These are phyloP conservation scores for Lampris incognitus DNA, from an alignment of 2,113 vertebrate species.

Conservation along the genomic window DNA sequence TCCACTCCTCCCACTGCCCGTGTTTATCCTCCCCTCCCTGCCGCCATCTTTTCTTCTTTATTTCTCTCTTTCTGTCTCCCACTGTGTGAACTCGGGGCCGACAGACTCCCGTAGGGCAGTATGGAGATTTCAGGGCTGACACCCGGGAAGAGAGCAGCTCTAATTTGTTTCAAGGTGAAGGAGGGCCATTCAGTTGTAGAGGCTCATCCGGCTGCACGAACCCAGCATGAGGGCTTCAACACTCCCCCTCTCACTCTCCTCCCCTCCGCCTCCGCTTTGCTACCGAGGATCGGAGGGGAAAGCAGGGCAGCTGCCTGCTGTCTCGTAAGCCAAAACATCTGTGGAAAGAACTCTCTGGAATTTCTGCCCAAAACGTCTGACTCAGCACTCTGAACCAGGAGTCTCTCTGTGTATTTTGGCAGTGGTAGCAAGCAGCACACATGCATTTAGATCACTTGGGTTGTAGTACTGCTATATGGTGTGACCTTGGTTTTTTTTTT, in stretches of 20 bases:
- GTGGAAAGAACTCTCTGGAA: slow-evolving; percentile 64
- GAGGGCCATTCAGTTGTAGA: slow-evolving; percentile 32
- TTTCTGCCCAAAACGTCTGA: slow-evolving; percentile 51
- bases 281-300: slow-evolving; percentile 20
- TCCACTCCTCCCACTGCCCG: slow-evolving; percentile 49
- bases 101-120: slow-evolving; percentile 60
- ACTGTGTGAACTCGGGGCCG: slow-evolving; percentile 62
- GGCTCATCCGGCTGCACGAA: slow-evolving; percentile 39
- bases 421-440: slow-evolving; percentile 12
- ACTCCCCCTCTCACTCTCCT: neutral
- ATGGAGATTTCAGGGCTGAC: slow-evolving; percentile 43
- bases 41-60: slow-evolving; percentile 32
- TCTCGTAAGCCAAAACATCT: slow-evolving; percentile 70
- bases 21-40: slow-evolving; percentile 28
- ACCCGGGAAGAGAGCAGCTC: slow-evolving; percentile 52
- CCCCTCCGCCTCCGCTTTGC: neutral
- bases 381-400: slow-evolving; percentile 57
- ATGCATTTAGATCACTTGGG: slow-evolving; percentile 22
- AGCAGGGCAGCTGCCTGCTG: slow-evolving; percentile 49
- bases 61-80: slow-evolving; percentile 28
- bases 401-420: slow-evolving; percentile 15
- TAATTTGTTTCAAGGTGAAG: slow-evolving; percentile 79
- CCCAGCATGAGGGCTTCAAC: slow-evolving; percentile 40
- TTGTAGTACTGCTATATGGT: slow-evolving; percentile 22
- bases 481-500: slow-evolving; percentile 27